Conservation (phyloP, 2,113 vertebrate species). For the Rhegmatorhina hoffmannsi region DNA sequence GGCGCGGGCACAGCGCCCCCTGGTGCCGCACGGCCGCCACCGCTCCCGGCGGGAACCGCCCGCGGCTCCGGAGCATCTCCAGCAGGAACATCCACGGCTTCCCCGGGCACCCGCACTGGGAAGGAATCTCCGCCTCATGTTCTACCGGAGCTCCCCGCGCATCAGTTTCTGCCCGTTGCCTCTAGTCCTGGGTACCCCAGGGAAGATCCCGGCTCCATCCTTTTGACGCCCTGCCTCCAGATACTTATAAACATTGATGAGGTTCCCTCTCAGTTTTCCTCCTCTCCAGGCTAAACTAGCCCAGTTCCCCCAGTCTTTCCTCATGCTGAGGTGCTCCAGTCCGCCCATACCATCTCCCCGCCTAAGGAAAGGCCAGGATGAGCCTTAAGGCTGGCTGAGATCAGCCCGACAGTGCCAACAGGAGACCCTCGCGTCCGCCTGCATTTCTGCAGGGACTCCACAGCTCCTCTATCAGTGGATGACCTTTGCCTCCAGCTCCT, state of each 20-base stretch:
- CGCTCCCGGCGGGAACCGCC: not conserved
- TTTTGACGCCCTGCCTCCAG: not conserved
- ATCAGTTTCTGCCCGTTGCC: not conserved
- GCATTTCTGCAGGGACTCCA: not conserved
- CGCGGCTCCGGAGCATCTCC: not conserved
- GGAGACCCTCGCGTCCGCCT: rapidly evolving
- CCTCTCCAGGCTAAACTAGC: not conserved
- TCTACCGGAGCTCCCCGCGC: not conserved
- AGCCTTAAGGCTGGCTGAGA: not conserved
- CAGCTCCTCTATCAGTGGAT: rapidly evolving
- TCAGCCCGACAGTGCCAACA: not conserved
- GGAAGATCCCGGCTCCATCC: not conserved
- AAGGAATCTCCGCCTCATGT: not conserved
- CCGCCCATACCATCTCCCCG: not conserved
- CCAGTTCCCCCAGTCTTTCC: not conserved
- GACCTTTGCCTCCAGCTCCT: not conserved
- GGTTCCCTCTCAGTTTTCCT: not conserved
- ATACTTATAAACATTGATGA: no score
- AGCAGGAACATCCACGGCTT: not conserved
- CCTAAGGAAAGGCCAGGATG: not conserved
- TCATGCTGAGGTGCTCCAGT: not conserved
- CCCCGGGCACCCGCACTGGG: rapidly evolving
- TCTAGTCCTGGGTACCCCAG: not conserved
- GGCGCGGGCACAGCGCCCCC: not conserved
- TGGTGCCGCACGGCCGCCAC: not conserved